These are phyloP conservation scores for Sabatieria punctata DNA, from an alignment of 2,888 invertebrate genomes.

Conservation along the genomic window DNA sequence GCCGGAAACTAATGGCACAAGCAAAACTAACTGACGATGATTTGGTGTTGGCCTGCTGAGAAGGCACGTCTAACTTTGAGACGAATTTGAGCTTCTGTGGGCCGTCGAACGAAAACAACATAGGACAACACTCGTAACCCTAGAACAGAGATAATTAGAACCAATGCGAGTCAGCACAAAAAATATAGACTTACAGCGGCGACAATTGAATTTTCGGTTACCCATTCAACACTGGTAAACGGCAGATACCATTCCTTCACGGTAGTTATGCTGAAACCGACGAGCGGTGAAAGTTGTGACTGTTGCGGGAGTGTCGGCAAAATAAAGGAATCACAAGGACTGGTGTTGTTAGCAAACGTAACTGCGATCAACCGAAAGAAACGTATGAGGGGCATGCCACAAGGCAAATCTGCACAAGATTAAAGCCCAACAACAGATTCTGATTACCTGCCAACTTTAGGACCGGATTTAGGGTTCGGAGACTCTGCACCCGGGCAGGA, in stretches of 20 bases:
- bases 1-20: too few relatives aligned
- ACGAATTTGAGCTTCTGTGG: slow-evolving; percentile 54
- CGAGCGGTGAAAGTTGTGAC: too few relatives aligned
- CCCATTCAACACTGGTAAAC: slow-evolving; percentile 79
- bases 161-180: background rate
- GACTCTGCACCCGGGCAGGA: too few relatives aligned
- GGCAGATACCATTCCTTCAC: slow-evolving; percentile 59
- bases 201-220: slow-evolving; percentile 62
- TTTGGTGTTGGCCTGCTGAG: slow-evolving; percentile 15
- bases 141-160: slow-evolving; percentile 22
- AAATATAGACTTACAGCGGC: slow-evolving; percentile 46
- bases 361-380: too few relatives aligned
- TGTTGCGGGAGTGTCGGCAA: too few relatives aligned
- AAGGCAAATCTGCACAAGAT: background rate
- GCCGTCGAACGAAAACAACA: slow-evolving; percentile 56
- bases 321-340: too few relatives aligned
- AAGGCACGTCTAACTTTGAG: slow-evolving; percentile 61
- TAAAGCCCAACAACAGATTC: background rate
- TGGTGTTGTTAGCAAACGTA: too few relatives aligned
- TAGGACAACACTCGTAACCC: slow-evolving; percentile 88
- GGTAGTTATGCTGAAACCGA: slow-evolving; percentile 30
- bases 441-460: too few relatives aligned
- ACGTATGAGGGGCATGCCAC: background rate
- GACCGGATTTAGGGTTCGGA: too few relatives aligned
- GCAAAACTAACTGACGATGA: slow-evolving; percentile 10